phyloP scores from a whole-genome alignment of 1,140 invertebrate species.

The Sycophila sp. region DNA sequence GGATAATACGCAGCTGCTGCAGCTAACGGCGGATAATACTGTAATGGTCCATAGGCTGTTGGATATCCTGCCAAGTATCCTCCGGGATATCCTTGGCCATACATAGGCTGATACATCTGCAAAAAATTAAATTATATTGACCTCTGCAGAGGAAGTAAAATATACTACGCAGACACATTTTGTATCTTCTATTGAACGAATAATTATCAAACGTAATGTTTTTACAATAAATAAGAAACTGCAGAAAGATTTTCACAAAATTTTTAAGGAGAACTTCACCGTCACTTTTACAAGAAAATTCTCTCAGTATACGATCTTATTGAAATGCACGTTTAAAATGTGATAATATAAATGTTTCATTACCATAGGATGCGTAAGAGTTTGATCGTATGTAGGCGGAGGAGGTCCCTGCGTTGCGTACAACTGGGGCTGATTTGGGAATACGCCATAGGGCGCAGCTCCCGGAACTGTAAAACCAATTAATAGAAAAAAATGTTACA shows the following conservation, averaged over 20 bases:
- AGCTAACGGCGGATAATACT: constrained; percentile 77
- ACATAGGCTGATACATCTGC: constrained; percentile 80
- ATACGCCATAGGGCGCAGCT: constrained; percentile 73
- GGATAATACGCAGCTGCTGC: constrained; percentile 73
- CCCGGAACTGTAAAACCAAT: constrained; percentile 66
- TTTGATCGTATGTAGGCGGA: constrained; percentile 74
- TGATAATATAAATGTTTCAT: constrained; percentile 43
- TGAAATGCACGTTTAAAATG: constrained; percentile 50
- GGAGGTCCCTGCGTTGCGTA: constrained; percentile 69
- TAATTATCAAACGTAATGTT: too few species aligned
- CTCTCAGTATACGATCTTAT: too few species aligned
- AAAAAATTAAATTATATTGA: constrained; percentile 2
- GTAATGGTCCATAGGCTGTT: constrained; percentile 75
- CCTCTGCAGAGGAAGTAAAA: too few species aligned
- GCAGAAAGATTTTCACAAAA: too few species aligned
- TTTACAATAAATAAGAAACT: too few species aligned
- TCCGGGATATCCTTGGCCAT: constrained; percentile 75
- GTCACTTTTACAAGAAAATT: too few species aligned
- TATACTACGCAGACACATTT: too few species aligned
- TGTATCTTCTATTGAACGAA: too few species aligned
- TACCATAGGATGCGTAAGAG: constrained; percentile 72
- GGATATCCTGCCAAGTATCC: constrained; percentile 77
- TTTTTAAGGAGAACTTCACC: too few species aligned
- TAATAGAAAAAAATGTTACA: too few species aligned
- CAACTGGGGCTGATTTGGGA: constrained; percentile 69